Evolutionary conservation across 2,797 vertebrate genomes (phyloP).

Genomic region (Sebastes hubbsi): DNA sequence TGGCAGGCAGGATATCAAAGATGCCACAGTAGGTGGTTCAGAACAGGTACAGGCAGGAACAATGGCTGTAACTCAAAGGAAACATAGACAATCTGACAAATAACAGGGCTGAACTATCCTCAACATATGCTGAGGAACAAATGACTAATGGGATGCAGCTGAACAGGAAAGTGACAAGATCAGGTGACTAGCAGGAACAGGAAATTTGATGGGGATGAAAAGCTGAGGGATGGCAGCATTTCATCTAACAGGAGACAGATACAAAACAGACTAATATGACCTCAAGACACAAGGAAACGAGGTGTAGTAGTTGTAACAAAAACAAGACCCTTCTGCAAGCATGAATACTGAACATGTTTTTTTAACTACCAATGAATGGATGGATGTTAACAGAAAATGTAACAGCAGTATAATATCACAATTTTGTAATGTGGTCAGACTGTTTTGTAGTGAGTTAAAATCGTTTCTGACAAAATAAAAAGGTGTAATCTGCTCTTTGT

Average conservation of each 20-base stretch:
- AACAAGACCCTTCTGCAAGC: not conserved
- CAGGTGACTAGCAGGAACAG: not conserved
- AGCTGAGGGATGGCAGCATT: not conserved
- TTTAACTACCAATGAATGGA: not conserved
- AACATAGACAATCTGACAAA: constrained; percentile 17
- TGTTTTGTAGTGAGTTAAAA: not conserved
- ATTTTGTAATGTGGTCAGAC: not conserved
- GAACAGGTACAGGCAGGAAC: constrained; percentile 50
- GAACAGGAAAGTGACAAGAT: constrained; percentile 22
- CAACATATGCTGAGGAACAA: not conserved
- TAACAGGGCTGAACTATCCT: constrained; percentile 10
- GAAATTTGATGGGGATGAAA: not conserved
- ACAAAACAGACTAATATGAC: not conserved
- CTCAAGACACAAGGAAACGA: not conserved
- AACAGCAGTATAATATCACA: not conserved
- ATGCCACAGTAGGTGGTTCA: not conserved
- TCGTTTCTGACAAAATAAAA: not conserved
- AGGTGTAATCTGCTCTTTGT: not conserved
- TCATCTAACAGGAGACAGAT: not conserved
- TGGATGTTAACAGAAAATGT: not conserved
- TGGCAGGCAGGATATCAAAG: constrained; percentile 29
- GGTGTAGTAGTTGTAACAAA: not conserved
- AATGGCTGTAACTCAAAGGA: not conserved
- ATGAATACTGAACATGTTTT: not conserved
- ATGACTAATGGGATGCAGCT: constrained; percentile 32